Percentiles rank a stretch among this genome's conserved stretches.
Evolutionary conservation across 1,140 invertebrate genomes (phyloP).

Genomic region (Varroa destructor): DNA sequence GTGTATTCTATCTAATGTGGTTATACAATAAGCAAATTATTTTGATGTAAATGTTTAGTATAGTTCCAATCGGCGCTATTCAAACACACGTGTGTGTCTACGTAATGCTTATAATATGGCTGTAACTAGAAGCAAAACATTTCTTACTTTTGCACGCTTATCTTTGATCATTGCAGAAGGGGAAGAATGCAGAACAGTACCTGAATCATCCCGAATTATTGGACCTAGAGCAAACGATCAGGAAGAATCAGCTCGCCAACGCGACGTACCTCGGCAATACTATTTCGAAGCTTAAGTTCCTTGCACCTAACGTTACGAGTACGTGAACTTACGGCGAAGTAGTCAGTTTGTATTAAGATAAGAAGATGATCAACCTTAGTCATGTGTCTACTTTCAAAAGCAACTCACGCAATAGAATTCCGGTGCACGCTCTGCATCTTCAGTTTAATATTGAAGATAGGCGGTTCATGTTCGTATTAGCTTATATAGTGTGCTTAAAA

Average conservation of each 20-base stretch:
- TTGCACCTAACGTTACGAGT: slow-evolving; percentile 32
- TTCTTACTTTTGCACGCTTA: too few species aligned
- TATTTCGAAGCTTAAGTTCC: slow-evolving; percentile 34
- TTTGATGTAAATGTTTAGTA: too few species aligned
- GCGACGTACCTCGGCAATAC: slow-evolving; percentile 37
- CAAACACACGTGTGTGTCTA: too few species aligned
- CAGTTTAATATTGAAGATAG: not conserved
- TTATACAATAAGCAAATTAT: too few species aligned
- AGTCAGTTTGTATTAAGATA: slow-evolving; percentile 17
- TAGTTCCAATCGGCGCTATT: too few species aligned
- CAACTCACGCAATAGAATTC: not conserved
- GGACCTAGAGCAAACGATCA: slow-evolving; percentile 34
- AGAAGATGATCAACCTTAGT: slow-evolving; percentile 25
- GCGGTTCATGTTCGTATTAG: too few species aligned
- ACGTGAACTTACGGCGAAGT: slow-evolving; percentile 12
- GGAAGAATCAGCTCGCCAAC: slow-evolving; percentile 36
- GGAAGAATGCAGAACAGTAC: slow-evolving; percentile 57
- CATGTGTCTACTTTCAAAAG: slow-evolving; percentile 18
- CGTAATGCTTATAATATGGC: too few species aligned
- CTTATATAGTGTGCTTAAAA: too few species aligned
- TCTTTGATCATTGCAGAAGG: slow-evolving; percentile 39
- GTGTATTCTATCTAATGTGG: too few species aligned
- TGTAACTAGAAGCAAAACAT: too few species aligned
- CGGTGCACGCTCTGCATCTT: not conserved
- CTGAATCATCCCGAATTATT: slow-evolving; percentile 44